Percentiles rank a stretch among this genome's conserved stretches.
Conservation (phyloP, 2,797 vertebrate genomes). For the Austrolebias charrua region DNA sequence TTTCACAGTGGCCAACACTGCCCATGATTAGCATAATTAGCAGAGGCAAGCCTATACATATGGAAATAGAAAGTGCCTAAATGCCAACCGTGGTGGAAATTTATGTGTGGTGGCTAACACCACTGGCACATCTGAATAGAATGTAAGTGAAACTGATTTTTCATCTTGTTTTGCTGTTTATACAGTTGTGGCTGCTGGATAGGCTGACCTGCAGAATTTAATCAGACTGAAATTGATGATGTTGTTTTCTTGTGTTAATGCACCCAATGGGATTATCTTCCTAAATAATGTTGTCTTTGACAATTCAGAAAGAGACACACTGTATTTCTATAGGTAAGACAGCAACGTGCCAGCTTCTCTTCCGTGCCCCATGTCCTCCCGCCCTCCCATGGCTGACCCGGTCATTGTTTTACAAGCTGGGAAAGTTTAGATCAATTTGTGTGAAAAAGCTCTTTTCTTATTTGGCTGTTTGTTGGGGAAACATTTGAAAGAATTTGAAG, state of each 20-base stretch:
- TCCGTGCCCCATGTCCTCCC: slow-evolving; percentile 51
- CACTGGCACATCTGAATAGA: slow-evolving; percentile 89
- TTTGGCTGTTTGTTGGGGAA: slow-evolving; percentile 81
- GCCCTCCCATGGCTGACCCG: slow-evolving; percentile 65
- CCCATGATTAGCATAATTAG: slow-evolving; percentile 98
- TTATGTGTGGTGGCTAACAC: slow-evolving; percentile 91
- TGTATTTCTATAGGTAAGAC: slow-evolving; percentile 79
- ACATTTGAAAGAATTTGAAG: slow-evolving; percentile 83
- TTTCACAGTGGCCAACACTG: slow-evolving; percentile 95
- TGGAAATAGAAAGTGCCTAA: slow-evolving; percentile 94
- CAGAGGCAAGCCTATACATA: slow-evolving; percentile 96
- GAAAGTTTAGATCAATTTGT: slow-evolving; percentile 80
- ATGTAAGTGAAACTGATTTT: slow-evolving; percentile 85
- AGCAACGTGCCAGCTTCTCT: slow-evolving; percentile 71
- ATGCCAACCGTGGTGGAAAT: slow-evolving; percentile 94
- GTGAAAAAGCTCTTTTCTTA: slow-evolving; percentile 74
- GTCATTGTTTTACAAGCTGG: slow-evolving; percentile 81
- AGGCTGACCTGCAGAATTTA: slow-evolving; percentile 8
- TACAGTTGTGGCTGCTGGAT: slow-evolving; percentile 42
- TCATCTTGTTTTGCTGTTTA: slow-evolving; percentile 60
- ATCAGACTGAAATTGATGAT: slow-evolving; percentile 5
- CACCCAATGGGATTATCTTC: slow-evolving; percentile 7
- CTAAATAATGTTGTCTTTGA: slow-evolving; percentile 40
- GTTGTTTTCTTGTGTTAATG: slow-evolving; percentile 20
- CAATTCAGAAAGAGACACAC: slow-evolving; percentile 56